Conservation (phyloP, 2,113 vertebrate genomes). For the Bagarius yarrelli region DNA sequence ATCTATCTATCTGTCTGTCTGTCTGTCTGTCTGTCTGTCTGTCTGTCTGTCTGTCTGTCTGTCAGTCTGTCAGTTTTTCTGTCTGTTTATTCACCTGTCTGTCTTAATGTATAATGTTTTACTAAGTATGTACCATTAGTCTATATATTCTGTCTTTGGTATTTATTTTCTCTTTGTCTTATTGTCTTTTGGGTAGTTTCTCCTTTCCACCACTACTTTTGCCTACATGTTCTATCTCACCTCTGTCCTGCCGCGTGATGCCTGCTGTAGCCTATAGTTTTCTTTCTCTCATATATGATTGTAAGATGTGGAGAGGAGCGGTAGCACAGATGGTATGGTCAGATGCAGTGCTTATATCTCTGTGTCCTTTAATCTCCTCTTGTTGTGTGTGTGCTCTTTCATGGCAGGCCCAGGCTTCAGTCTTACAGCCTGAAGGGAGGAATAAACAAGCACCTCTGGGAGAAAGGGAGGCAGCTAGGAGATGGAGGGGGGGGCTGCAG, state of each 20-base stretch:
- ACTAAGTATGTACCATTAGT: too few relatives aligned
- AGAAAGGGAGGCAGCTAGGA: slow-evolving; percentile 44
- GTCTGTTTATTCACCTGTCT: not conserved
- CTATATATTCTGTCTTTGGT: not conserved
- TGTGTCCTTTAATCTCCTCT: slow-evolving; percentile 54
- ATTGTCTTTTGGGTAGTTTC: not conserved
- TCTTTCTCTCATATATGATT: slow-evolving; percentile 18
- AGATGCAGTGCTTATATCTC: slow-evolving; percentile 49
- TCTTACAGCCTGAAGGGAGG: slow-evolving; percentile 56
- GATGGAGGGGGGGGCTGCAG: slow-evolving; percentile 37
- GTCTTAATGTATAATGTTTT: not conserved
- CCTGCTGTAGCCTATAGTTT: slow-evolving; percentile 8
- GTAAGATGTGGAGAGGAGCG: slow-evolving; percentile 9
- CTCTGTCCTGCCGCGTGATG: not conserved
- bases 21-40: not conserved
- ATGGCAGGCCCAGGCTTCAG: slow-evolving; percentile 49
- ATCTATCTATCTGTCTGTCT: not conserved
- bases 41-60: not conserved
- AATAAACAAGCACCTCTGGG: slow-evolving; percentile 61
- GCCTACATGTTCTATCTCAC: not conserved
- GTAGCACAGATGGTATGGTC: slow-evolving; percentile 56
- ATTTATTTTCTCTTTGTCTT: not conserved
- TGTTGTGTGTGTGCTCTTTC: slow-evolving; percentile 53
- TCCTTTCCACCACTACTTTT: not conserved
- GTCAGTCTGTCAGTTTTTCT: not conserved